Conservation (phyloP, 2,888 invertebrate genomes). For the Aphrophora alni region DNA sequence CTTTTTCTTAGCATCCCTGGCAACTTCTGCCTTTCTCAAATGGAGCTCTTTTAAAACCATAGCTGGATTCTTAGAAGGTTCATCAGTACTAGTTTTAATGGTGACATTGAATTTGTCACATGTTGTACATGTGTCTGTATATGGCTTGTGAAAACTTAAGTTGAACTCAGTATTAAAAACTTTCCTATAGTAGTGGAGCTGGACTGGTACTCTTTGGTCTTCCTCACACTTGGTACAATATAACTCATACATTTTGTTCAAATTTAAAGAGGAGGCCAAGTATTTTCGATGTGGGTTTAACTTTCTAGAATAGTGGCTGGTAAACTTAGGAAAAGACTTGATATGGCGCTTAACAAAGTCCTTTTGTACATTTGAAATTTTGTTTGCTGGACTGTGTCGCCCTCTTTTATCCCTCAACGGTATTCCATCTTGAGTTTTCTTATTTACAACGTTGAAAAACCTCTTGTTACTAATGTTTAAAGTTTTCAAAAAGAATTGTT, state of each 20-base stretch:
- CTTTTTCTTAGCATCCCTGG: background rate
- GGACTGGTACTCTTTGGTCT: constrained; percentile 11
- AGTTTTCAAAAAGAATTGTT: constrained; percentile 17
- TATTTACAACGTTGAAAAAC: constrained; percentile 19
- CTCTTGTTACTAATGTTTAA: constrained; percentile 19
- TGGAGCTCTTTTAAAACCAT: background rate
- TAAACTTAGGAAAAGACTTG: constrained; percentile 15
- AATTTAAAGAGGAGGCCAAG: background rate
- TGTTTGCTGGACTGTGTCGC: constrained; percentile 18
- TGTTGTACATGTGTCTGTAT: constrained; percentile 16
- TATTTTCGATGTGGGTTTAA: constrained; percentile 6
- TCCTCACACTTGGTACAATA: constrained; percentile 6
- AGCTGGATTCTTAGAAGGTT: background rate
- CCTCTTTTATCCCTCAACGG: constrained; percentile 4
- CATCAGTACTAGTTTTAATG: background rate
- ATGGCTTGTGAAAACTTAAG: constrained; percentile 11
- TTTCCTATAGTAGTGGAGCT: constrained; percentile 19
- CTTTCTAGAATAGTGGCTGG: constrained; percentile 17
- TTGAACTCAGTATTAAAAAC: constrained; percentile 10
- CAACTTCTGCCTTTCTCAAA: background rate
- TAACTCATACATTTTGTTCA: constrained; percentile 20
- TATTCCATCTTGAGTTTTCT: constrained; percentile 12
- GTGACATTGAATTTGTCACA: constrained; percentile 13
- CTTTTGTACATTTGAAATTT: constrained; percentile 14
- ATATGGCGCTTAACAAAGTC: constrained; percentile 17